Percentiles rank a stretch among this genome's conserved stretches.
These are phyloP conservation scores for Chrysolina oricalcia DNA, from an alignment of 2,888 invertebrate genomes.

Conservation along the genomic window DNA sequence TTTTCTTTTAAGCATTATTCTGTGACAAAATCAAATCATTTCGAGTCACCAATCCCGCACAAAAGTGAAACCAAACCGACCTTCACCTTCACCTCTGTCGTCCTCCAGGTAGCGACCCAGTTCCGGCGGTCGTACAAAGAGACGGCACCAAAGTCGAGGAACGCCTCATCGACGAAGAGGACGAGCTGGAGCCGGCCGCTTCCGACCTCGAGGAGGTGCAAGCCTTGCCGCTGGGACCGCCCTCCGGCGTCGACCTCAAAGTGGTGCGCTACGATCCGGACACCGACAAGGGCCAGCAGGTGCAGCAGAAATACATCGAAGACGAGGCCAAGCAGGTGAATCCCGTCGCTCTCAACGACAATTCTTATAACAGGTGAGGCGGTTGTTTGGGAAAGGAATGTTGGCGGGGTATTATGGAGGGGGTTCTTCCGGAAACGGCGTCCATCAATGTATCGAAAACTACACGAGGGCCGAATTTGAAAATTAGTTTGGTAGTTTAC, in stretches of 20 bases:
- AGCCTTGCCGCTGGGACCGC: conserved; percentile 63
- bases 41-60: background rate
- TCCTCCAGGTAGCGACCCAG: conserved; percentile 73
- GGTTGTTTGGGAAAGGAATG: background rate
- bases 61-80: conserved; percentile 13
- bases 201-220: conserved; percentile 73
- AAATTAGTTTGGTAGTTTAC: too few relatives aligned
- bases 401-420: too few relatives aligned
- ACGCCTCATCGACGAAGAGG: conserved; percentile 38
- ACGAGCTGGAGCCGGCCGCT: conserved; percentile 75
- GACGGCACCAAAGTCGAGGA: conserved; percentile 75
- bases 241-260: conserved; percentile 83
- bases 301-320: conserved; percentile 82
- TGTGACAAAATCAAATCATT: too few relatives aligned
- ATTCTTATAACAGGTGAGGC: conserved; percentile 81
- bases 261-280: conserved; percentile 87
- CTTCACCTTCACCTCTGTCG: conserved; percentile 36
- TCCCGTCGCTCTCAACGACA: conserved; percentile 83
- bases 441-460: too few relatives aligned
- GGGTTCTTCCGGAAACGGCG: too few relatives aligned
- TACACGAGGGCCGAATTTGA: too few relatives aligned
- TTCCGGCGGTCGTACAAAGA: conserved; percentile 79
- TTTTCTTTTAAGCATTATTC: too few relatives aligned
- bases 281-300: conserved; percentile 80
- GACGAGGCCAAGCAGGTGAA: conserved; percentile 83